Base-by-base conservation (phyloP, 2,888 invertebrate species). In the Muschampia plurimacula region DNA sequence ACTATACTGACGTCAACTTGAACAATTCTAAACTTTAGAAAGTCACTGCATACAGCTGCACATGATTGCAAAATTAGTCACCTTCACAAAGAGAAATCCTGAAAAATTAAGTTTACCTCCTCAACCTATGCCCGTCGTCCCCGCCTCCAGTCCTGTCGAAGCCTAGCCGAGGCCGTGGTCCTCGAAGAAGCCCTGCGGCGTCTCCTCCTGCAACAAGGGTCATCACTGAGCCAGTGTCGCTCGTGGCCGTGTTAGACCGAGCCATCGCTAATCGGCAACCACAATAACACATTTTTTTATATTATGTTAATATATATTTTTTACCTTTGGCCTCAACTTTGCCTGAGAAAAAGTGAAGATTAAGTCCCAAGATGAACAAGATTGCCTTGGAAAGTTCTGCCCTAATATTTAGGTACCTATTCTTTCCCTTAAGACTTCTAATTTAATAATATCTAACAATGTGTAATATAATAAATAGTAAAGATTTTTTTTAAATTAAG, bases 111-210 rank as follows among this genome's bases (percentile, higher is more conserved):
- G 13, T 55, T 55, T 64, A 66, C 66, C 55, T 67, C 39, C 6
- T 15, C 39, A 39, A 32, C 39, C 9, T 49, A 2, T 3, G 13
- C 0, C 13, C 36, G 66, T n/a, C 32, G 64, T 55, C 12, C 10
- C 28, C n/a, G 57, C n/a, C 8, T 22, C 44, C 62, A 5, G 69
- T 36, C 15, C 41, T 9, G 49, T 36, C 41, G 59, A 46, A 13
- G 63, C 41, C 96, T 97, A 99, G 83, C 99, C 99, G 83, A 99
- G 96, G 79, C 99, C 99, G 92, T 99, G 99, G 95, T 99, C 99
- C 92, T 99, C 99, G 94, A 99, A 99, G 95, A 99, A 99, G 84
- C 99, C 99, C 95, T 99, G 99, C 71, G 99, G 99, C 73, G 99
- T 99, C 96, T 99, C 99, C 95, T 99, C 99, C 99, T 99, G 96